Evolutionary conservation across 1,140 invertebrate genomes (phyloP), one percentile per base, ranked within the genome.

Genomic region (Drosophila elegans): DNA sequence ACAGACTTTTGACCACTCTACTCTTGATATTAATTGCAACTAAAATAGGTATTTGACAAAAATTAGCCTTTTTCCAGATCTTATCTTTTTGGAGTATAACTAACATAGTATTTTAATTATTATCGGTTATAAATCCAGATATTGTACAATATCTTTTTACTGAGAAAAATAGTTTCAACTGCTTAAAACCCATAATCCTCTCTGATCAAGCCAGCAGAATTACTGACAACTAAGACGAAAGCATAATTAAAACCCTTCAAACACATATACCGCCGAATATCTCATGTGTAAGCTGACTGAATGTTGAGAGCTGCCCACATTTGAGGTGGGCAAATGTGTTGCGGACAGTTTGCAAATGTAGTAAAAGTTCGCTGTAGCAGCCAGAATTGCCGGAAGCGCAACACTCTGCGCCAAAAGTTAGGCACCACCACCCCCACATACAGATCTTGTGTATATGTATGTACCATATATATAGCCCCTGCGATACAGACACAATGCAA

Each of bases 401-500:
- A 86, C 74, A 86, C 74, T 86, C 61, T 59, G 39, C 45, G 68
- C 51, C 44, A 75, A 75, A 66, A 61, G 66, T 81, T 56, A 72
- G 57, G 56, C 76, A 61, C 51, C 68, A 68, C 52, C 60, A 11
- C 51, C 32, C 34, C 6, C 29, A 32, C 12, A 16, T 32, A 13
- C 10, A 49, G 2, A 13, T 21, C 16, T 21, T 21, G 16, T 32
- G 4, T 49, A 16, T 36, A 36, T 16, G 11, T n/a, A 25, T 21
- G 16, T 0, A 21, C 16, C 1, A 21, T 21, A 21, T 59, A n/a
- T 36, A 49, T 60, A n/a, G n/a, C n/a, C n/a, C 42, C 11, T 13
- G 21, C 56, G 39, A 53, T 48, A 25, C 45, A 46, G 44, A 60
- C 73, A 78, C 79, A 88, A 89, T 84, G 76, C 77, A 83, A 84